Evolutionary conservation across 2,113 vertebrate genomes (phyloP).

Genomic region (Siniperca knerii): DNA sequence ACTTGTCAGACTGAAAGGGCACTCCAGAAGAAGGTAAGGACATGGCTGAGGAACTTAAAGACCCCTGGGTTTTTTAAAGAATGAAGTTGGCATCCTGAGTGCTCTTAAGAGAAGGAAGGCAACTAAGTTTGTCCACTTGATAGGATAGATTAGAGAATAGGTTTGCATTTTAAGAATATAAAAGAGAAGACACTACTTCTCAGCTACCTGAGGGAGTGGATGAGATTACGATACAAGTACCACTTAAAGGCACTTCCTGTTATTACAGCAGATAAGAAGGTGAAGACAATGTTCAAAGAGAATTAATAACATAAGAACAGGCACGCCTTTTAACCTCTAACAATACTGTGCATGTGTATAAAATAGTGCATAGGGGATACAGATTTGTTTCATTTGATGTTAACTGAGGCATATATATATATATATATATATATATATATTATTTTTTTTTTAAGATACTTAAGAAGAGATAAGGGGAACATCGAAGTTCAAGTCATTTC

Average conservation of each 20-base stretch:
- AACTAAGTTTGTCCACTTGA: slow-evolving; percentile 11
- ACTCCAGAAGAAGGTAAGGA: slow-evolving; percentile 51
- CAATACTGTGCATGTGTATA: neutral
- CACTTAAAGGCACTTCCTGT: slow-evolving; percentile 35
- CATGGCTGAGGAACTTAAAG: slow-evolving; percentile 30
- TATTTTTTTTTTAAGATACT: neutral
- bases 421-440: too few relatives aligned
- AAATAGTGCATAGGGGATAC: neutral
- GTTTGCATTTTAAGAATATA: slow-evolving; percentile 29
- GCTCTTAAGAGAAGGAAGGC: slow-evolving; percentile 15
- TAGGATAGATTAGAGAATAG: neutral
- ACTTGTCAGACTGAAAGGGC: slow-evolving; percentile 57
- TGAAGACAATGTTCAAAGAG: slow-evolving; percentile 5
- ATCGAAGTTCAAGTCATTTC: neutral
- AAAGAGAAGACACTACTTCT: slow-evolving; percentile 10
- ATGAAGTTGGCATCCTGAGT: slow-evolving; percentile 1
- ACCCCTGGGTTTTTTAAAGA: slow-evolving; percentile 23
- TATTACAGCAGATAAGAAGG: neutral
- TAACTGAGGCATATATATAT: neutral
- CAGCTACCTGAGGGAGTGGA: slow-evolving; percentile 28
- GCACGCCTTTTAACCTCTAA: neutral
- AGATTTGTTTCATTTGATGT: neutral
- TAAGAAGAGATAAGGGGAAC: neutral
- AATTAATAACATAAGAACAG: neutral
- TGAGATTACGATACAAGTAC: slow-evolving; percentile 4